Evolutionary conservation across 2,113 vertebrate genomes (phyloP).

Genomic region (Anarhynchus alexandrinus): DNA sequence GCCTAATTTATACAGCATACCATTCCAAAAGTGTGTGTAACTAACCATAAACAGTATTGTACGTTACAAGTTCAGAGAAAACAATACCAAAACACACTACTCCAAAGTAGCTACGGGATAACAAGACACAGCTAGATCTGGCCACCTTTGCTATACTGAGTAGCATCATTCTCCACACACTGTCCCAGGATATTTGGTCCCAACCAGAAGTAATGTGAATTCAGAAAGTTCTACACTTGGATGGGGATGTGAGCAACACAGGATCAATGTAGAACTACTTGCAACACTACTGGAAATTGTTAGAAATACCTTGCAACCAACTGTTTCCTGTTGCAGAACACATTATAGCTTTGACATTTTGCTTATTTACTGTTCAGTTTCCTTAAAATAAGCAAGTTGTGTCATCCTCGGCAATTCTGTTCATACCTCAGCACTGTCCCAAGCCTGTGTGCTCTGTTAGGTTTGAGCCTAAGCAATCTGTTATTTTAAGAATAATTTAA

Average conservation of each 20-base stretch:
- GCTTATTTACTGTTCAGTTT: not conserved
- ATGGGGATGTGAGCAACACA: not conserved
- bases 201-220: not conserved
- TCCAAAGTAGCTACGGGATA: not conserved
- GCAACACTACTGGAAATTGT: not conserved
- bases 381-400: not conserved
- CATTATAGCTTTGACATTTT: not conserved
- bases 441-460: not conserved
- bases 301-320: not conserved
- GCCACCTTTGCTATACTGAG: not conserved
- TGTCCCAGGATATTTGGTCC: not conserved
- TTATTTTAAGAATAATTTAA: conserved; percentile 10
- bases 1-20: not conserved
- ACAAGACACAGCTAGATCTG: not conserved
- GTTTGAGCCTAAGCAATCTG: not conserved
- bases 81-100: not conserved
- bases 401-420: not conserved
- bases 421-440: not conserved
- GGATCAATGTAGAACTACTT: not conserved
- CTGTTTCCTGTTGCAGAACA: not conserved
- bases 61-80: not conserved
- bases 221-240: not conserved
- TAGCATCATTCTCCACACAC: not conserved
- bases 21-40: not conserved
- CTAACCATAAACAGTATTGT: not conserved